Base-by-base conservation (phyloP, 2,113 vertebrate species). In the Baryphthengus martii region DNA sequence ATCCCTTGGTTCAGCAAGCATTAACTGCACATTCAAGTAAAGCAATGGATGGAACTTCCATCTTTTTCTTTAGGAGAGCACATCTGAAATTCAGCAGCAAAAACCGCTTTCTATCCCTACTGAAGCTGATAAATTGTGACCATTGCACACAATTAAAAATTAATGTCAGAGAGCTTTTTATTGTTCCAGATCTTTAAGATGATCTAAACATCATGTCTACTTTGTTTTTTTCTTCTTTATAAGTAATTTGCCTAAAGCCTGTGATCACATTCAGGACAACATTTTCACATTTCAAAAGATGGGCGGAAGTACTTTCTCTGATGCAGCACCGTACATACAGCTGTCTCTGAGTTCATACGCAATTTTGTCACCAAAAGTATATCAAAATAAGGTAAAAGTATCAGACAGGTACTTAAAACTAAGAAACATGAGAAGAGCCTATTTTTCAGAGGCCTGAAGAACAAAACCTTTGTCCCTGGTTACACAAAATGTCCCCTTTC, bases 1-100 rank as follows among this genome's bases (percentile, higher is more conserved):
- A 68, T 5, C 23, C 17, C 47, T 4, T 39, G 49, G 15, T 40
- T 67, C 40, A 47, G 33, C 50, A 42, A 0, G 0, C 25, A 33
- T 45, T 12, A 42, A 37, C 55, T 7, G 15, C 16, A 28, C 24
- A 13, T 15, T 25, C 17, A 45, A 62, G 19, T 33, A 56, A 42
- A 79, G 21, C 40, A 37, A 52, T 2, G 12, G 52, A 59, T 40
- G 16, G 5, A 29, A 39, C 9, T 65, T 29, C 18, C 11, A 25
- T 23, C 24, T 44, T 56, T 83, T 37, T 11, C 21, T 68, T 28
- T 62, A 14, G 23, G 31, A 76, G 20, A 79, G 9, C 39, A 52
- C 50, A 45, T 42, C 26, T 42, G 65, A 52, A 65, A 86, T 66
- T n/a, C 45, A 39, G n/a, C 76, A 31, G 47, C 62, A 65, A 31